These are phyloP conservation scores for Danio choprae DNA, from an alignment of 2,797 vertebrate species.

Conservation along the genomic window DNA sequence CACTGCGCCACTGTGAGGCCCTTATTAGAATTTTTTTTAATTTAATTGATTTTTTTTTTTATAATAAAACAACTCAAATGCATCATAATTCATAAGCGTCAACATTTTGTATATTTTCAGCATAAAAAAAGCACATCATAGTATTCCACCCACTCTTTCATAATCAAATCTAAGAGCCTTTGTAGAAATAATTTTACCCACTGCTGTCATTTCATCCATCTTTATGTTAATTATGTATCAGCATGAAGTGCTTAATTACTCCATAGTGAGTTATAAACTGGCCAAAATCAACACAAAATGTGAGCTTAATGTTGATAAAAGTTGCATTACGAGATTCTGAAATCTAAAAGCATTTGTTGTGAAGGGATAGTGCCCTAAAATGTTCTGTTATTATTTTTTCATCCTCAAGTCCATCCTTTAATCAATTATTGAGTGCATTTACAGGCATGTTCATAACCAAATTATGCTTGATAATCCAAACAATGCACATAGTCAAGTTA, in stretches of 20 bases:
- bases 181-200: constrained; percentile 19
- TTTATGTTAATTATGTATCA: constrained; percentile 9
- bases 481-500: too few species aligned
- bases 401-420: background rate
- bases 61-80: background rate
- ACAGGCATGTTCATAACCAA: too few species aligned
- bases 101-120: background rate
- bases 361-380: background rate
- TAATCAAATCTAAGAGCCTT: constrained; percentile 26
- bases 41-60: too few species aligned
- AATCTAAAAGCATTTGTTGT: background rate
- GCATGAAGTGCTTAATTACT: background rate
- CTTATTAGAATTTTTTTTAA: too few species aligned
- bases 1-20: too few species aligned
- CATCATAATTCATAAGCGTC: background rate
- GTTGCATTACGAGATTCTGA: background rate
- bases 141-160: background rate
- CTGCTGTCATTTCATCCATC: constrained; percentile 38
- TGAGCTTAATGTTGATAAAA: background rate
- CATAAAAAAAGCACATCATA: background rate
- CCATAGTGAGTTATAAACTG: constrained; percentile 27
- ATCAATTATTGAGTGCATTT: too few species aligned
- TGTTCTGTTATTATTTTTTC: background rate
- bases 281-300: background rate
- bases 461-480: too few species aligned